Evolutionary conservation across 2,888 invertebrate genomes (phyloP), one percentile per base, ranked within the genome.

Genomic region (Cryptus armator): DNA sequence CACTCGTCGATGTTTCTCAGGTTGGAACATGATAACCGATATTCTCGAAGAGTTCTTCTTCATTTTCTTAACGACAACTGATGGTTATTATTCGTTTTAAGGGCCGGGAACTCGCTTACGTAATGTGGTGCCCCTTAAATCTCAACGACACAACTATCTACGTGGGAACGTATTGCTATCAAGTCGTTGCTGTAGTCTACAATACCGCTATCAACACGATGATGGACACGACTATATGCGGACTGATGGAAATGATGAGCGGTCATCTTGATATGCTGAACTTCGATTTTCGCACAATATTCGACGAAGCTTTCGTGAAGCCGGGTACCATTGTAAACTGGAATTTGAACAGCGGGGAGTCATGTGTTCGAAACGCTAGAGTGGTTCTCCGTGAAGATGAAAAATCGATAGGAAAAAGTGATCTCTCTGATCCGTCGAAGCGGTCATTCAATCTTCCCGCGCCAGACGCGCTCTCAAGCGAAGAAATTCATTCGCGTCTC

Each of bases 191-290:
- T 0, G 92, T 95, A 10, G 90, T 92, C 48, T 88, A 95, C 24
- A 94, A 94, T 0, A 95, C 95, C 0, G 92, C 92, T 78, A 92
- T 95, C 77, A 95, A 95, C 90, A 94, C 95, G 0, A 93, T 94
- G 84, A 94, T 95, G 84, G 95, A 95, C 81, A 94, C 94, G 0
- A 88, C 95, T 81, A 94, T 94, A 56, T 93, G 94, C 0, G 91
- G 94, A 0, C 91, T 95, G 64, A 93, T 95, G 79, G 94, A 94
- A 0, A 94, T 95, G 90, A 94, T 94, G 86, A 91, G 94, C 5
- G 95, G 94, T 51, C 94, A 95, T 29, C 89, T 95, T 66, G 92
- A 92, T 32, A 92, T 95, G n/a, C 87, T 95, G 3, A 94, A 94
- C 0, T 87, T 94, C 51, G 88, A 94, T 0, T 89, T 74, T 10